A percentile compares a stretch with the other conserved stretches of the same genome.
These are phyloP conservation scores for Silurus aristotelis DNA, from an alignment of 2,797 vertebrate genomes.

Conservation along the genomic window DNA sequence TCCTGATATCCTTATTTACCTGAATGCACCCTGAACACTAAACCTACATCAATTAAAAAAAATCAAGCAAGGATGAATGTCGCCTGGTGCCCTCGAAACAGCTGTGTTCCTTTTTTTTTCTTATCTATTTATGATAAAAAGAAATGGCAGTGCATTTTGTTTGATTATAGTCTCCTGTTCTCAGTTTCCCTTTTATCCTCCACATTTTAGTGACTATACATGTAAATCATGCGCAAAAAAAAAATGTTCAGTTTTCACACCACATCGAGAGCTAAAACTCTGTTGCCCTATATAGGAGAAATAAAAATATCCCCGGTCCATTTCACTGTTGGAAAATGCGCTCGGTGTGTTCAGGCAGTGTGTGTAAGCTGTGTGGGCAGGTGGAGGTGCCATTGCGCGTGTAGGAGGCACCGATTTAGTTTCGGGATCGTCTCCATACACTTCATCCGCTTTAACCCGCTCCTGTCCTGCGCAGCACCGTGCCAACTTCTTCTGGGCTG, in stretches of 20 bases:
- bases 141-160: background rate
- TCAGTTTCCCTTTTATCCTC: background rate
- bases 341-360: slow-evolving; percentile 30
- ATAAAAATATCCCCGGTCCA: slow-evolving; percentile 18
- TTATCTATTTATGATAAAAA: background rate
- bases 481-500: slow-evolving; percentile 15
- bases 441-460: slow-evolving; percentile 33
- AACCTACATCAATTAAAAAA: background rate
- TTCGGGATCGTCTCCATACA: slow-evolving; percentile 36
- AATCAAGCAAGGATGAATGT: background rate
- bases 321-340: slow-evolving; percentile 20
- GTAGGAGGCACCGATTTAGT: slow-evolving; percentile 56
- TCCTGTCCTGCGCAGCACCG: slow-evolving; percentile 38
- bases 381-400: slow-evolving; percentile 59
- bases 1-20: background rate
- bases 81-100: too few species aligned
- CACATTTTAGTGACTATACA: background rate
- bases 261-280: background rate
- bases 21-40: background rate
- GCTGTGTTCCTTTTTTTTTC: background rate
- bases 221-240: background rate
- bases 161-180: background rate
- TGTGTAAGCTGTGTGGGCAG: slow-evolving; percentile 57
- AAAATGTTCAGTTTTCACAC: background rate
- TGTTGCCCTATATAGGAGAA: slow-evolving; percentile 7